Base-by-base conservation (phyloP, 2,113 vertebrate genomes). In the Sclerurus mexicanus region DNA sequence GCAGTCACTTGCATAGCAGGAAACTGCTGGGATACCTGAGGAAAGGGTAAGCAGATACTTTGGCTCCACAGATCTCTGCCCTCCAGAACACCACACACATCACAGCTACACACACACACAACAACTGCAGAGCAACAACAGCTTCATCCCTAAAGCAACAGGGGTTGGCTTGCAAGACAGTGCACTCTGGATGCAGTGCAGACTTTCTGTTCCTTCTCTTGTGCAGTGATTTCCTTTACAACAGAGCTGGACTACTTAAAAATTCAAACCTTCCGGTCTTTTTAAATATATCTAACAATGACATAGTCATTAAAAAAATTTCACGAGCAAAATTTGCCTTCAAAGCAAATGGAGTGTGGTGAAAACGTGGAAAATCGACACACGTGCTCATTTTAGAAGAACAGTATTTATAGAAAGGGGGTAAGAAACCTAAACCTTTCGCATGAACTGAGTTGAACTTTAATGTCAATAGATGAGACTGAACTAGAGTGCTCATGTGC, bases 291-390 rank as follows among this genome's bases (percentile, higher is more conserved):
- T 92, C 95, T 97, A 97, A 91, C 98, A 98, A 98, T 98, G 98
- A 95, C 98, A 98, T 96, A 98, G 98, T 97, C 98, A 98, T 98
- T 98, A 98, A 97, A 96, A 88, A 96, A 94, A 58, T 81, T 72
- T 96, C 64, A 96, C 1, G 89, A 91, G 95, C 95, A 93, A 93
- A 93, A 98, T 98, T 98, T 98, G 98, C 98, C 94, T 93, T 97
- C 75, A 97, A 96, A 98, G 98, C 98, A 98, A 98, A 98, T 90
- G 86, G 97, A 97, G 87, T 86, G 49, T 59, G 90, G 90, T 91
- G 62, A 78, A 89, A 94, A 55, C 1, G 15, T 94, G 80, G 58
- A 82, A 96, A 85, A 90, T 90, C 56, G 62, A 94, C 37, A n/a
- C 11, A 11, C 7, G n/a, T 31, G 69, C 78, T 82, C 49, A 30